Conservation (phyloP, 2,797 vertebrate species). For the Oreortyx pictus region DNA sequence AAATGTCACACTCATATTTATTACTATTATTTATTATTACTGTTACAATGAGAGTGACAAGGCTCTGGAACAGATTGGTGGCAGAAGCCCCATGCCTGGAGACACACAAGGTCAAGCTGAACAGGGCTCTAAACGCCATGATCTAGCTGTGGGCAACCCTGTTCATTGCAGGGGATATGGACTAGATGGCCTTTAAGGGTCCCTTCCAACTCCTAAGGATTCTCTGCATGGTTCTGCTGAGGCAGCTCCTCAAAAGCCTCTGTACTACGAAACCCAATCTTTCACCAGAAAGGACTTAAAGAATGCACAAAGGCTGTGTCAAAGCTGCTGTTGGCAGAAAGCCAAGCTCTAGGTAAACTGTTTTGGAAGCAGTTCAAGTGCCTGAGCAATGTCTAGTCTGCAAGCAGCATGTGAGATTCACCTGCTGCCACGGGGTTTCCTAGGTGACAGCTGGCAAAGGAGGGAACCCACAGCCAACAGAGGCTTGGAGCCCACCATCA, state of each 20-base stretch:
- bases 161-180: no score
- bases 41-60: no score
- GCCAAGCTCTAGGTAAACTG: not conserved
- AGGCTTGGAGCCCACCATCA: not conserved
- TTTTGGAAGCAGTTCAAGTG: conserved; percentile 4
- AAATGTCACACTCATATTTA: not conserved
- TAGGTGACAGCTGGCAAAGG: not conserved
- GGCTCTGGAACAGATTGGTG: no score
- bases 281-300: not conserved
- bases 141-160: no score
- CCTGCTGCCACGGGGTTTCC: not conserved
- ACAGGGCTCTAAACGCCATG: no score
- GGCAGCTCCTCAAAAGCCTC: conserved; percentile 15
- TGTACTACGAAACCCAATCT: not conserved
- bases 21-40: no score
- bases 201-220: no score
- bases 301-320: not conserved
- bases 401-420: not conserved
- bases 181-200: no score
- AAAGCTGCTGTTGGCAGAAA: not conserved
- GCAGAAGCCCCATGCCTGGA: no score
- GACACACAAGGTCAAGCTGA: no score
- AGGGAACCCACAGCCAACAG: not conserved
- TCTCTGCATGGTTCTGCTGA: not conserved
- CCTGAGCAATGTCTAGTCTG: not conserved